phyloP scores from a whole-genome alignment of 2,888 invertebrate genomes.

The Lasioglossum oenotherae region DNA sequence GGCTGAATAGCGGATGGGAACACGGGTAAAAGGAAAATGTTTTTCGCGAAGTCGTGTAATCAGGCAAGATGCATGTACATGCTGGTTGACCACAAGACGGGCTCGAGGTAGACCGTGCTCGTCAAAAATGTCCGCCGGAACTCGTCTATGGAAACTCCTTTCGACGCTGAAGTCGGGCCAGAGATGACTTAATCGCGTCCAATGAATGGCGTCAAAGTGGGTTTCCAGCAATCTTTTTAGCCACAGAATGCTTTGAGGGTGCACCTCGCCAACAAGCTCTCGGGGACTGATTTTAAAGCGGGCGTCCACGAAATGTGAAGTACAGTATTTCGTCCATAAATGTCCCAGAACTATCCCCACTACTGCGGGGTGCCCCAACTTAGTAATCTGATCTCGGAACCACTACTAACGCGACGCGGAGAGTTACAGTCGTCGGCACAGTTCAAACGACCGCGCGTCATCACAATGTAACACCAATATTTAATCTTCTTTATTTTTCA shows the following conservation, averaged over 20 bases:
- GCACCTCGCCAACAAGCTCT: neutral
- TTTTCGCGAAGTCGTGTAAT: conserved; percentile 34
- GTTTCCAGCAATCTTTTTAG: neutral
- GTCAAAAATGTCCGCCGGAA: conserved; percentile 43
- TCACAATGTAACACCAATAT: no score
- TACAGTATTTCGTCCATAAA: no score
- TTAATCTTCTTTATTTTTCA: no score
- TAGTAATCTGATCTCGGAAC: no score
- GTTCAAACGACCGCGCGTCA: no score
- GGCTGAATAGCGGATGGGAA: neutral
- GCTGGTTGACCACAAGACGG: neutral
- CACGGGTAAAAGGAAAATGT: conserved; percentile 31
- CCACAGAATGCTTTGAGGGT: neutral
- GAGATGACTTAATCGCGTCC: conserved; percentile 34
- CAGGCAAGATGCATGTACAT: conserved; percentile 22
- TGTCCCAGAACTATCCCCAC: no score
- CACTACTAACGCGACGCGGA: no score
- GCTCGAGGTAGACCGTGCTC: conserved; percentile 16
- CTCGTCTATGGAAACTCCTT: conserved; percentile 34
- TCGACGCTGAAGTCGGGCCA: conserved; percentile 9
- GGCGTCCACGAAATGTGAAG: neutral
- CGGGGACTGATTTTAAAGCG: neutral
- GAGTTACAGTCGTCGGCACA: no score
- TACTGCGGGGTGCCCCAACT: no score
- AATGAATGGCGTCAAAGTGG: conserved; percentile 33